Percentiles rank a stretch among this genome's conserved stretches.
Evolutionary conservation across 2,888 invertebrate genomes (phyloP).

Genomic region (Caenorhabditis sp.): DNA sequence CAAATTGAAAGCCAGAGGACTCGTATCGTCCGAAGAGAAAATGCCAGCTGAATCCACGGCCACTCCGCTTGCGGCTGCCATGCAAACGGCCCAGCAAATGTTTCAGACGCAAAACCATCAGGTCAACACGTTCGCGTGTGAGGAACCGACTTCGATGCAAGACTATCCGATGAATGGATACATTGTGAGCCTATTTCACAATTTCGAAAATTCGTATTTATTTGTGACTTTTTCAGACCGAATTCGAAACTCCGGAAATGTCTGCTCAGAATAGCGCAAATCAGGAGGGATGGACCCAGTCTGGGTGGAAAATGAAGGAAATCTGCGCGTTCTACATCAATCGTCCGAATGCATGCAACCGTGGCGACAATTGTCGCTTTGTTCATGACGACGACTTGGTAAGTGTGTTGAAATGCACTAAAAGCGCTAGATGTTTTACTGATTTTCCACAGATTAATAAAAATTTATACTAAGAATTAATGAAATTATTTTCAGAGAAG

Average conservation of each 20-base stretch:
- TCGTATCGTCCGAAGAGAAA: constrained; percentile 1
- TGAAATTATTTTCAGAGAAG: not conserved
- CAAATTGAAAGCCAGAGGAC: constrained; percentile 22
- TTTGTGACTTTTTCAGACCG: too few relatives aligned
- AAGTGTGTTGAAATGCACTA: too few relatives aligned
- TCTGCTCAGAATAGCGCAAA: constrained; percentile 4
- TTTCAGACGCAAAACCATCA: constrained; percentile 3
- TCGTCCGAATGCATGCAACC: constrained; percentile 26
- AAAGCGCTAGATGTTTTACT: not conserved
- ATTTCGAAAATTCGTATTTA: too few relatives aligned
- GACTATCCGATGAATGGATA: constrained; percentile 11
- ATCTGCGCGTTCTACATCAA: constrained; percentile 38
- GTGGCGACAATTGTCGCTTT: constrained; percentile 39
- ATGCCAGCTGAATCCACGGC: not conserved
- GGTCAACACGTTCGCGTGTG: not conserved
- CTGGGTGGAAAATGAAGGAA: constrained; percentile 19
- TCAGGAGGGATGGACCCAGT: constrained; percentile 26
- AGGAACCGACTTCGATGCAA: not conserved
- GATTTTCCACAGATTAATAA: constrained; percentile 8
- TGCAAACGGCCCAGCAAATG: constrained; percentile 21
- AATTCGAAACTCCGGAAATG: constrained; percentile 12
- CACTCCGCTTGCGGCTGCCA: not conserved
- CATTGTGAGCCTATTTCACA: constrained; percentile 10
- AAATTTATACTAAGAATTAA: not conserved
- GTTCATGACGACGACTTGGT: constrained; percentile 44